A percentile compares a stretch with the other conserved stretches of the same genome.
Conservation (phyloP, 2,888 invertebrate species). For the Trachelus troglodyta region DNA sequence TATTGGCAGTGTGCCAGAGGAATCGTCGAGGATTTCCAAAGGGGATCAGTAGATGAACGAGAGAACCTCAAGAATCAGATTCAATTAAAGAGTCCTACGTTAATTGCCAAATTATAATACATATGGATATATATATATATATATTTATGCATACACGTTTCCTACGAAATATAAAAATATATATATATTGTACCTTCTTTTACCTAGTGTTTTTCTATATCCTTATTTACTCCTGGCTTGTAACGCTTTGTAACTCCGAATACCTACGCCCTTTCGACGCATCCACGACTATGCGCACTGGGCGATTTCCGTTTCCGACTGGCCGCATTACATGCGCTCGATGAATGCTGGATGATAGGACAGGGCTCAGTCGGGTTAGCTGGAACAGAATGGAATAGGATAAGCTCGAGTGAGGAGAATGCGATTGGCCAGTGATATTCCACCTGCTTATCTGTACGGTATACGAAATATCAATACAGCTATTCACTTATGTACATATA, state of each 20-base stretch:
- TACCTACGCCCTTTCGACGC: slow-evolving; percentile 10
- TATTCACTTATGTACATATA: not conserved
- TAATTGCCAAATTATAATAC: slow-evolving; percentile 36
- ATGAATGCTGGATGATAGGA: slow-evolving; percentile 47
- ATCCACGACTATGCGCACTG: not conserved
- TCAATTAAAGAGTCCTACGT: slow-evolving; percentile 31
- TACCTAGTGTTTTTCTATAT: not conserved
- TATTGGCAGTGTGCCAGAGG: slow-evolving; percentile 49
- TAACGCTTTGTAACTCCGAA: not conserved
- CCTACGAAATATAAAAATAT: not conserved
- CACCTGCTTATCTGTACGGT: not conserved
- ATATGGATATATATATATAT: not conserved
- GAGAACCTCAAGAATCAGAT: not conserved
- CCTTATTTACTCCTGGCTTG: not conserved
- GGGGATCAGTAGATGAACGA: not conserved
- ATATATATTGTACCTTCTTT: not conserved
- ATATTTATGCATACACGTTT: not conserved
- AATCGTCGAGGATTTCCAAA: slow-evolving; percentile 20
- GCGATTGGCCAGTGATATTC: slow-evolving; percentile 49
- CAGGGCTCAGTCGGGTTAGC: slow-evolving; percentile 27
- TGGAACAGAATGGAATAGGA: slow-evolving; percentile 41
- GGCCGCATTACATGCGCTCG: slow-evolving; percentile 47
- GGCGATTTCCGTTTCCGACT: slow-evolving; percentile 1
- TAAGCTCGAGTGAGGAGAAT: slow-evolving; percentile 44
- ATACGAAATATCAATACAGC: not conserved